Evolutionary conservation across 2,888 invertebrate species (phyloP).

Genomic region (Prosopocoilus inquinatus): DNA sequence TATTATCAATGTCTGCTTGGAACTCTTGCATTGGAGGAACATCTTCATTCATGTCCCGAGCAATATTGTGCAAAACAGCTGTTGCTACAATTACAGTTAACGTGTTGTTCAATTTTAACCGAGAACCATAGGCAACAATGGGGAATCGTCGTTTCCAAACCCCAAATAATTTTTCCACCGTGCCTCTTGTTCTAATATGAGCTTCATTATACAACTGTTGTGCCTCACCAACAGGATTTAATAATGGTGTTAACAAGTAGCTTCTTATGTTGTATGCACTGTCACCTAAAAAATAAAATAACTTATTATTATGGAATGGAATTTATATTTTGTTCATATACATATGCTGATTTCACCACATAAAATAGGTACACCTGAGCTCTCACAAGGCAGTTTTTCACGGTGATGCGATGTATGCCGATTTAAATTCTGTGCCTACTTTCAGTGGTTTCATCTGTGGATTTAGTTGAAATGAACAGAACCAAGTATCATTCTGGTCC

Average conservation of each 20-base stretch:
- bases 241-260: conserved; percentile 1
- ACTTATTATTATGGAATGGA: no score
- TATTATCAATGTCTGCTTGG: neutral
- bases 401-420: no score
- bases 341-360: no score
- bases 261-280: conserved; percentile 25
- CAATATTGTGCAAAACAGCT: conserved; percentile 8
- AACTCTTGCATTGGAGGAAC: neutral
- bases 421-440: no score
- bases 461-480: no score
- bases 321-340: no score
- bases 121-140: conserved; percentile 16
- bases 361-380: no score
- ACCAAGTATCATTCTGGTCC: no score
- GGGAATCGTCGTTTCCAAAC: conserved; percentile 27
- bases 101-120: neutral
- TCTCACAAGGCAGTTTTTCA: no score
- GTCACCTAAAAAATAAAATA: conserved; percentile 17
- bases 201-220: conserved; percentile 3
- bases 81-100: conserved; percentile 7
- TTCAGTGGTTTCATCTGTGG: no score
- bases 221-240: neutral
- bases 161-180: conserved; percentile 21
- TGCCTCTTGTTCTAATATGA: conserved; percentile 13
- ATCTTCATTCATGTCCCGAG: neutral